Evolutionary conservation across 2,888 invertebrate genomes (phyloP).

Genomic region (Ichneumon xanthorius): DNA sequence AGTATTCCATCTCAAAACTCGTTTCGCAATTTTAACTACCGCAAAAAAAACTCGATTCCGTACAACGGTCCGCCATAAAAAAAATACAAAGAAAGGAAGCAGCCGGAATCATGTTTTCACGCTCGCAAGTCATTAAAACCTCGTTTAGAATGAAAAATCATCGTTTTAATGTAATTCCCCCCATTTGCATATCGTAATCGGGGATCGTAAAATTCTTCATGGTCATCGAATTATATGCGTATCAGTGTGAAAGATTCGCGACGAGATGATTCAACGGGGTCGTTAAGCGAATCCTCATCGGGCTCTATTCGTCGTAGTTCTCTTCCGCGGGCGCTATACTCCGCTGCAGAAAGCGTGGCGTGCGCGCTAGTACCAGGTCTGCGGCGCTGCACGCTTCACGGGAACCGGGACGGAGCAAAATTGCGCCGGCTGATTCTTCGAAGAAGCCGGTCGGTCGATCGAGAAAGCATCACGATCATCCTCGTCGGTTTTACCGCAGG

Average conservation of each 20-base stretch:
- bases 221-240: slow-evolving; percentile 27
- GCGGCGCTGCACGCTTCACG: slow-evolving; percentile 18
- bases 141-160: slow-evolving; percentile 26
- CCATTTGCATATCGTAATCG: slow-evolving; percentile 5
- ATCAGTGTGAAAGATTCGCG: neutral
- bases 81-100: neutral
- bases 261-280: slow-evolving; percentile 5
- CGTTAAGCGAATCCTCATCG: neutral
- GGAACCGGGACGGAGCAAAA: slow-evolving; percentile 26
- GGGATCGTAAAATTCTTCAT: slow-evolving; percentile 24
- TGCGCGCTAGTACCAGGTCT: neutral
- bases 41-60: slow-evolving; percentile 35
- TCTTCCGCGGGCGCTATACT: neutral
- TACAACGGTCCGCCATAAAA: neutral
- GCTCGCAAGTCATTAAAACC: neutral
- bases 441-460: slow-evolving; percentile 48
- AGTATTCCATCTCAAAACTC: no score
- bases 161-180: neutral
- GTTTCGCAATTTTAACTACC: no score
- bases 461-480: slow-evolving; percentile 56
- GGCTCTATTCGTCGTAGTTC: neutral
- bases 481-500: slow-evolving; percentile 55
- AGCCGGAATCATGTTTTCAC: neutral
- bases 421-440: slow-evolving; percentile 35
- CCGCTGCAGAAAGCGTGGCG: slow-evolving; percentile 1